Conservation (phyloP, 2,113 vertebrate species). For the Pica pica region DNA sequence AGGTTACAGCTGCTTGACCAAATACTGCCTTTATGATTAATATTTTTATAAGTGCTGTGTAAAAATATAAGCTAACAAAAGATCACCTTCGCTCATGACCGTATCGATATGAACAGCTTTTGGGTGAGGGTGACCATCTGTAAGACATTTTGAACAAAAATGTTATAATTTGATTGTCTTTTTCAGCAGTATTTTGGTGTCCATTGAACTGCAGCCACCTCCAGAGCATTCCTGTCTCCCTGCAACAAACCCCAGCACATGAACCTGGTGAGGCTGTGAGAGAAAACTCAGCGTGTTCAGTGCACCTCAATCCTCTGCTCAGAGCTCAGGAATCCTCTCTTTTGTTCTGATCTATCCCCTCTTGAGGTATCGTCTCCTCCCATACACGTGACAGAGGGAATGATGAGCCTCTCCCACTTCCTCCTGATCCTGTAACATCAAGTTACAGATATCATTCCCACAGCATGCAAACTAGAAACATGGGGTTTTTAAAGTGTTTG, state of each 20-base stretch:
- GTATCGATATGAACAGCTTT: background rate
- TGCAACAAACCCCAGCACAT: background rate
- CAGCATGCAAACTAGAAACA: background rate
- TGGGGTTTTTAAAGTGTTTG: background rate
- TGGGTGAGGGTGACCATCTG: background rate
- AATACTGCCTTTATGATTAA: background rate
- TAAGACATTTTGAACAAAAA: background rate
- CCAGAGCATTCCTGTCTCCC: background rate
- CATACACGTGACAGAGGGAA: background rate
- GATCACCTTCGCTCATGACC: background rate
- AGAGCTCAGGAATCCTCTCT: background rate
- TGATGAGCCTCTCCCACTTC: background rate
- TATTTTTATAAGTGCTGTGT: background rate
- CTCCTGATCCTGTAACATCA: background rate
- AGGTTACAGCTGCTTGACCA: background rate
- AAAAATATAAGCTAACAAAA: background rate
- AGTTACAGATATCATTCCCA: background rate
- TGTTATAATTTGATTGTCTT: background rate
- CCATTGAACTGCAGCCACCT: background rate
- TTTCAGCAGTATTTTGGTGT: background rate
- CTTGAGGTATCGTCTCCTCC: background rate
- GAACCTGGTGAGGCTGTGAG: background rate
- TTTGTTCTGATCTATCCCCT: too few species aligned
- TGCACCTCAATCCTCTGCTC: accelerated
- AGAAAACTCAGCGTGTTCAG: accelerated